phyloP scores from a whole-genome alignment of 2,797 vertebrate species.

The Saxicola maurus region DNA sequence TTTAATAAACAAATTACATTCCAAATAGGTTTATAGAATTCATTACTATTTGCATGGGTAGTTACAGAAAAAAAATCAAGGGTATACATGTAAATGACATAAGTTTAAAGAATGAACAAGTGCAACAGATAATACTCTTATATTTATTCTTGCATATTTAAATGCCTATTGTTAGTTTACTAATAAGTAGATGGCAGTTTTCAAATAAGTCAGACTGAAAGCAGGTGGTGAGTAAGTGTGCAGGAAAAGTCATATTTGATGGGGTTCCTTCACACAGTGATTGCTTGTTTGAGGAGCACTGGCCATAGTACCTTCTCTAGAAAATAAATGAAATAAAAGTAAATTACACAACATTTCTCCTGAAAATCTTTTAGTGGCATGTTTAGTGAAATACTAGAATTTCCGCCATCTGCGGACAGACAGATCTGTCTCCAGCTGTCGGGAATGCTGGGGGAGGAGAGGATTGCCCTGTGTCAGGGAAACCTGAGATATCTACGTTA shows the following conservation, averaged over 20 bases:
- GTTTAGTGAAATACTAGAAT: too few relatives aligned
- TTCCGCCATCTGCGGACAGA: too few relatives aligned
- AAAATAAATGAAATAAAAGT: neutral
- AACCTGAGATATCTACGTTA: too few relatives aligned
- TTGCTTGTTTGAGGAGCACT: neutral
- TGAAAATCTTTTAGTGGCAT: neutral
- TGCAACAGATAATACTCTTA: neutral
- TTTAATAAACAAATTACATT: neutral
- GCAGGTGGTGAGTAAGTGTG: neutral
- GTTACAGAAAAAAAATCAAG: neutral
- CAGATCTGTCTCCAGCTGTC: too few relatives aligned
- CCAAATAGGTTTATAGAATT: neutral
- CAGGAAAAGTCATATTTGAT: neutral
- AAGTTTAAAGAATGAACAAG: neutral
- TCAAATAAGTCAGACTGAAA: neutral
- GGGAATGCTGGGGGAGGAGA: too few relatives aligned
- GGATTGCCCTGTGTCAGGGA: too few relatives aligned
- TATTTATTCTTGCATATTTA: neutral
- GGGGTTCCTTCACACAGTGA: neutral
- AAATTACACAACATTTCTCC: neutral
- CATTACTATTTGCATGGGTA: neutral
- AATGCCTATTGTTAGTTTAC: neutral
- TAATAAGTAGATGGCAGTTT: neutral
- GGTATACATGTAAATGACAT: neutral
- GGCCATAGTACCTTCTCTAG: neutral